Percentiles rank a stretch among this genome's conserved stretches.
These are phyloP conservation scores for Triplophysa bombifrons DNA, from an alignment of 2,797 vertebrate species.

Conservation along the genomic window DNA sequence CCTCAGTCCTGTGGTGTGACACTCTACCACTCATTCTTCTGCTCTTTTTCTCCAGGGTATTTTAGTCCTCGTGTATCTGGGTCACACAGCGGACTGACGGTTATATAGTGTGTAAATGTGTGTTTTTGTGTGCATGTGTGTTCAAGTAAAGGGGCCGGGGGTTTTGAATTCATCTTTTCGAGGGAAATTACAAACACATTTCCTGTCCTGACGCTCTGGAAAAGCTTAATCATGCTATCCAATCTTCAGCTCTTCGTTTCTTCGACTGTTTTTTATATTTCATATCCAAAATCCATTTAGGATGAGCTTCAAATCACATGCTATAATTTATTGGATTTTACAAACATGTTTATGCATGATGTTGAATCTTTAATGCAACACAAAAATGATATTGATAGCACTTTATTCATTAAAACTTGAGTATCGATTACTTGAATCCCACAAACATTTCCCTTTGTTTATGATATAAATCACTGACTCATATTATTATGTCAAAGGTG, in stretches of 20 bases:
- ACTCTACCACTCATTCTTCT: conserved; percentile 8
- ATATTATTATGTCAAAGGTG: background rate
- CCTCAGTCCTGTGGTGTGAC: background rate
- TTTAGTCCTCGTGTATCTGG: conserved; percentile 40
- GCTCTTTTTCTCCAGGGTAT: conserved; percentile 14
- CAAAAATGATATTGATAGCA: background rate
- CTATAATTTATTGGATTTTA: background rate
- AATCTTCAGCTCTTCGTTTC: background rate
- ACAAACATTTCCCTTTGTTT: no score
- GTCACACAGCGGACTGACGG: conserved; percentile 11
- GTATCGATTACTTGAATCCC: background rate
- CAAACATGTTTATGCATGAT: background rate
- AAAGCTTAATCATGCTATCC: conserved; percentile 29
- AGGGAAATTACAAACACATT: conserved; percentile 11
- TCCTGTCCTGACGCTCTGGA: conserved; percentile 11
- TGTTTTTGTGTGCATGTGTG: background rate
- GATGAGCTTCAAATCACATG: background rate
- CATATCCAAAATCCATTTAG: background rate
- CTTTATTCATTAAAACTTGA: background rate
- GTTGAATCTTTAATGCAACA: background rate
- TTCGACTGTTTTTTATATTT: conserved; percentile 12
- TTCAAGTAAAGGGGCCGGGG: background rate
- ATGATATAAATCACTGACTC: no score
- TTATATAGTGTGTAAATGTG: conserved; percentile 4
- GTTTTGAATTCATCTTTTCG: conserved; percentile 25